Percentiles rank a stretch among this genome's conserved stretches.
These are phyloP conservation scores for Taurulus bubalis DNA, from an alignment of 2,113 vertebrate species.

Conservation along the genomic window DNA sequence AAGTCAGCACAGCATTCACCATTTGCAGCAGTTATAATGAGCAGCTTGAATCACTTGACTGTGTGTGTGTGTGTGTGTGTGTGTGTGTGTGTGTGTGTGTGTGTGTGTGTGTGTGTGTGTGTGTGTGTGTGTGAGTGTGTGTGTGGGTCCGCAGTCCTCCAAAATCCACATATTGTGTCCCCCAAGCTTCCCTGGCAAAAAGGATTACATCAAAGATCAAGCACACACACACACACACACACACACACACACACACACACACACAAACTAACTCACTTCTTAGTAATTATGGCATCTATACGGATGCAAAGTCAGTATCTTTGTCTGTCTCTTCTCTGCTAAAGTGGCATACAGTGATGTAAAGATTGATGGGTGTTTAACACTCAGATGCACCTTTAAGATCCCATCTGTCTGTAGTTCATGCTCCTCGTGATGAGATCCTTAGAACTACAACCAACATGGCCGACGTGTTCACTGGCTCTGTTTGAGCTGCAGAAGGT, in stretches of 20 bases:
- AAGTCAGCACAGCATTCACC: constrained; percentile 17
- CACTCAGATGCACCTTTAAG: too few relatives aligned
- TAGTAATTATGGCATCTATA: too few relatives aligned
- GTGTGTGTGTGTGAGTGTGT: not conserved
- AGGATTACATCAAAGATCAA: constrained; percentile 39
- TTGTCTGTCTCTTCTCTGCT: too few relatives aligned
- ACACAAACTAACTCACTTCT: too few relatives aligned
- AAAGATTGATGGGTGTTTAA: too few relatives aligned
- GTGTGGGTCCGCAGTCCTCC: not conserved
- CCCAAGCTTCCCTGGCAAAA: not conserved
- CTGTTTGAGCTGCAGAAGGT: too few relatives aligned
- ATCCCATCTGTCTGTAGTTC: too few relatives aligned
- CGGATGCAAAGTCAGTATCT: too few relatives aligned
- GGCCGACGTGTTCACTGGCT: not conserved
- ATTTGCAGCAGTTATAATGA: constrained; percentile 52
- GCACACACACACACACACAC: constrained; percentile 6
- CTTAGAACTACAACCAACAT: not conserved
- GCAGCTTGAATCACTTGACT: constrained; percentile 23
- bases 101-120: not conserved
- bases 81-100: not conserved
- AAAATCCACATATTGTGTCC: constrained; percentile 20
- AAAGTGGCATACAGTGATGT: too few relatives aligned
- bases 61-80: not conserved
- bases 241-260: not conserved
- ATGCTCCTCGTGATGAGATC: not conserved